Base-by-base conservation (phyloP, 2,797 vertebrate species). In the Aeoliscus strigatus region DNA sequence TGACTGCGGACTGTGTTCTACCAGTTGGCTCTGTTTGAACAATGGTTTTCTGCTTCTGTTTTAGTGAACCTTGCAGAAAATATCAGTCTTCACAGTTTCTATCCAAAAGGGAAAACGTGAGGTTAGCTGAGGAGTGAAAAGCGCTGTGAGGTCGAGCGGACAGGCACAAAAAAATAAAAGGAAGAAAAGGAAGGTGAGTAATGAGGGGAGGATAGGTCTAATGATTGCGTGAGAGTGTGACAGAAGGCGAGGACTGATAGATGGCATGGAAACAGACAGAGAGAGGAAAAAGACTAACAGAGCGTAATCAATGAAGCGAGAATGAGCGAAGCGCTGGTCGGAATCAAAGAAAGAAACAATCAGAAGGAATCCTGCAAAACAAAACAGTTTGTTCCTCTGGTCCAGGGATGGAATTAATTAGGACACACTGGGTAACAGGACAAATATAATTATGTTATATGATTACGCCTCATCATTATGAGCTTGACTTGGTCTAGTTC, bases 371-470 rank as follows among this genome's bases (percentile, higher is more conserved):
- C 75, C 38, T 43, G 45, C 26, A 36, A 54, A 70, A 71, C 38
- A 56, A 49, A 59, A 40, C 47, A 27, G 35, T 64, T 45, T 59
- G 40, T 59, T 60, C 49, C 50, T 49, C 40, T 49, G 39, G 63
- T 76, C 73, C 73, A 39, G 10, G 6, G 42, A 25, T 23, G 49
- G 17, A 69, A 76, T 74, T 70, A 79, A 81, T 83, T 58, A 67
- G 32, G 9, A 66, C 27, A 13, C 46, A 32, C 39, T 46, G 53
- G 57, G 55, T 44, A 74, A 67, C 57, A 50, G 60, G 66, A 77
- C 70, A 75, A 73, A 80, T 66, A 66, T 64, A 71, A 83, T 81
- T 77, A 76, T 6, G 9, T 60, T 45, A 56, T 51, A 74, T 66
- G 50, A 75, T 75, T 61, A 71, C 38, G 64, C 44, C 36, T 71